A percentile compares a stretch with the other conserved stretches of the same genome.
Conservation (phyloP, 2,888 invertebrate species). For the Hyposoter didymator region DNA sequence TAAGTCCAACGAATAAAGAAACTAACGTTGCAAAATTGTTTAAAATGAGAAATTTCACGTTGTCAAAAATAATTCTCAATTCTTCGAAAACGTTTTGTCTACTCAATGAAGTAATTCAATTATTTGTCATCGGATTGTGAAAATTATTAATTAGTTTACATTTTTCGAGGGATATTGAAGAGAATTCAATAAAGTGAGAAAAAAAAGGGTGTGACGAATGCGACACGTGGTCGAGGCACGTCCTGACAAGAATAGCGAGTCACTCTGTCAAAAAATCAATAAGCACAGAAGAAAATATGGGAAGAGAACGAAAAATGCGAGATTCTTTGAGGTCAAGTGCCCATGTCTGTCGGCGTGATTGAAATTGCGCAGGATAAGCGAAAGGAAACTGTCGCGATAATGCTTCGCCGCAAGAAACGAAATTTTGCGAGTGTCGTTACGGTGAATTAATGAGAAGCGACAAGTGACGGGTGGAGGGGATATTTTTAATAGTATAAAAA, state of each 20-base stretch:
- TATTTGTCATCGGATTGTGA: not conserved
- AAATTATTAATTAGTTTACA: not conserved
- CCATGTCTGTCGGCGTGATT: not conserved
- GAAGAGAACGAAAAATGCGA: not conserved
- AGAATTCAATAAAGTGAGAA: not conserved
- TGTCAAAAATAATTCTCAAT: not conserved
- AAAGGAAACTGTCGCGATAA: conserved; percentile 3
- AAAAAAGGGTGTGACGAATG: not conserved
- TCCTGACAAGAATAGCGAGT: not conserved
- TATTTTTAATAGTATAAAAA: not conserved
- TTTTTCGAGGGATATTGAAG: not conserved
- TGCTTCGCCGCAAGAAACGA: conserved; percentile 9
- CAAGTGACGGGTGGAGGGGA: conserved; percentile 1
- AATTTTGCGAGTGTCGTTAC: conserved; percentile 1
- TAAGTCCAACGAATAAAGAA: not conserved
- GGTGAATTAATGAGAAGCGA: conserved; percentile 26
- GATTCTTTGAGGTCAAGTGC: not conserved
- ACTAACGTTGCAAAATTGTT: not conserved
- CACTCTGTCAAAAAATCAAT: conserved; percentile 6
- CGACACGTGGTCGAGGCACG: not conserved
- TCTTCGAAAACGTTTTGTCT: not conserved
- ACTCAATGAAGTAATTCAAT: not conserved
- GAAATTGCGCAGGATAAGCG: conserved; percentile 25
- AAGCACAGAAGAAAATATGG: not conserved
- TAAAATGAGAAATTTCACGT: not conserved